phyloP scores from a whole-genome alignment of 2,113 vertebrate species.

The Sylvicapra grimmia region DNA sequence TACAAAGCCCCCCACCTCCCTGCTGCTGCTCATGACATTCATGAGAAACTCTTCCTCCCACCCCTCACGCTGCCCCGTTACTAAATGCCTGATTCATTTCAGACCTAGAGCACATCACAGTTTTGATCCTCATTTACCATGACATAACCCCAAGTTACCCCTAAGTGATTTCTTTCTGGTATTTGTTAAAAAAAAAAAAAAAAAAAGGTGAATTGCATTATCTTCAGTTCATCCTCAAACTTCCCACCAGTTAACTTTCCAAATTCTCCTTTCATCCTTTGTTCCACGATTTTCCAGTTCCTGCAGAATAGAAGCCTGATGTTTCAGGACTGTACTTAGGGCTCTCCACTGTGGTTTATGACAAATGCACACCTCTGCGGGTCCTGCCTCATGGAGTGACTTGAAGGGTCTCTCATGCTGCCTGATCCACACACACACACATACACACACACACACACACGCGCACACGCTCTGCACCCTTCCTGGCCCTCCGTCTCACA shows the following conservation, averaged over 20 bases:
- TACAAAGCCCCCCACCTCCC: rapidly evolving
- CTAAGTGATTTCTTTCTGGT: not conserved
- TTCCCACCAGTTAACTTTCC: not conserved
- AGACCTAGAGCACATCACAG: not conserved
- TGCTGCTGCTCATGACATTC: rapidly evolving
- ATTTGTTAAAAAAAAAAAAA: not conserved
- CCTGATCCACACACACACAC: too few relatives aligned
- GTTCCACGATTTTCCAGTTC: not conserved
- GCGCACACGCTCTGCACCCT: not conserved
- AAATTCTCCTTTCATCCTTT: not conserved
- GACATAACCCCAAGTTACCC: not conserved
- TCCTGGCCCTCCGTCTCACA: not conserved
- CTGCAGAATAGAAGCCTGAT: not conserved
- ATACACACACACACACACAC: not conserved
- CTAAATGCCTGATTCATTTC: not conserved
- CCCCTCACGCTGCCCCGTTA: rapidly evolving
- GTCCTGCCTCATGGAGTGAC: not conserved
- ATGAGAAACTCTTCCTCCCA: rapidly evolving
- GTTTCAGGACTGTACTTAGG: too few relatives aligned
- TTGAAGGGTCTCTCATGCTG: not conserved
- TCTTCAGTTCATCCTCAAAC: not conserved
- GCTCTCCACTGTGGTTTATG: not conserved
- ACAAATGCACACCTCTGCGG: rapidly evolving
- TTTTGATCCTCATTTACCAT: not conserved
- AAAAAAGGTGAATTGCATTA: not conserved